These are phyloP conservation scores for Andrena praecox DNA, from an alignment of 2,888 invertebrate genomes.

Conservation along the genomic window DNA sequence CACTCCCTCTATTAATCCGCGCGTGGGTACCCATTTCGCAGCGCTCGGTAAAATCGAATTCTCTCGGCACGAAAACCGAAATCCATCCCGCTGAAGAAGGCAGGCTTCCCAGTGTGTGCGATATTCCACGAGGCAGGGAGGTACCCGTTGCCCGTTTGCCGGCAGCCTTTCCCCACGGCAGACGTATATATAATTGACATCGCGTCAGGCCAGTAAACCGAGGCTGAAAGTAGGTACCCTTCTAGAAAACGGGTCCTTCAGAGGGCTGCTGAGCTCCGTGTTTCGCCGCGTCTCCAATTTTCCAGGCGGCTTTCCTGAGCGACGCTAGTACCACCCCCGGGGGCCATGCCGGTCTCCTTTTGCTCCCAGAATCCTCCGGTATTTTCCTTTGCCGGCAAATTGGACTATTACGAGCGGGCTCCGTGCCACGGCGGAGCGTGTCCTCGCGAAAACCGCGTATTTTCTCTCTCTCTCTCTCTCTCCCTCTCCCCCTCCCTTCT, in stretches of 20 bases:
- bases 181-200: conserved; percentile 48
- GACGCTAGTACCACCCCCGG: conserved; percentile 38
- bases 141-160: conserved; percentile 9
- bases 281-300: conserved; percentile 73
- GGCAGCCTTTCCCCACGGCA: background rate
- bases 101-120: background rate
- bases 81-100: conserved; percentile 8
- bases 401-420: conserved; percentile 79
- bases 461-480: conserved; percentile 57
- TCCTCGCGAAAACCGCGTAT: conserved; percentile 70
- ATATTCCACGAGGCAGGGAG: background rate
- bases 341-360: conserved; percentile 59
- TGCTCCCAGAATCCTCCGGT: conserved; percentile 69
- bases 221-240: conserved; percentile 43
- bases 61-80: background rate
- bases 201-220: conserved; percentile 43
- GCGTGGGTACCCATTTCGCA: background rate
- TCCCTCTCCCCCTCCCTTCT: background rate
- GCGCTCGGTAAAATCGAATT: background rate
- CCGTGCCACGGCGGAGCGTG: conserved; percentile 56
- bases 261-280: conserved; percentile 45
- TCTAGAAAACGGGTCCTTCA: conserved; percentile 51
- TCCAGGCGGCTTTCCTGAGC: conserved; percentile 62
- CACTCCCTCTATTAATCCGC: background rate
- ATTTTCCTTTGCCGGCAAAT: conserved; percentile 81